Conservation (phyloP, 2,797 vertebrate species). For the Parauchenoglanis punctatus region DNA sequence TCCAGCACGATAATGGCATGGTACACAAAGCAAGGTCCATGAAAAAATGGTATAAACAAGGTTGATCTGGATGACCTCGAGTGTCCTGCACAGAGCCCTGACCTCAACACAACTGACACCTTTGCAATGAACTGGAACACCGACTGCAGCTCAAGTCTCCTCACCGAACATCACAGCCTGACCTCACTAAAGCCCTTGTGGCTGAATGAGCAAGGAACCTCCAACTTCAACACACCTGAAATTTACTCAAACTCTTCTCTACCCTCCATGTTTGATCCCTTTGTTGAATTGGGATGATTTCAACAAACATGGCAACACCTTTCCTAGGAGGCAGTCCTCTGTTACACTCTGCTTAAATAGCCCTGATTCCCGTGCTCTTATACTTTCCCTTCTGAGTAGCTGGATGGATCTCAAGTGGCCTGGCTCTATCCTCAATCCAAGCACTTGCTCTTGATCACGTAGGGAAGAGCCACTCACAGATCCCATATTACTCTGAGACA, state of each 20-base stretch:
- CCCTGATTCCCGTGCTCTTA: neutral
- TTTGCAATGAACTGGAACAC: neutral
- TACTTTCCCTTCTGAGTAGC: neutral
- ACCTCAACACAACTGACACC: neutral
- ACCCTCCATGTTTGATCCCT: neutral
- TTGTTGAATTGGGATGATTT: constrained; percentile 13
- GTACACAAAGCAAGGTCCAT: neutral
- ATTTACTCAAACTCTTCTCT: constrained; percentile 51
- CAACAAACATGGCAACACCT: neutral
- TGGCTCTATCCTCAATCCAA: constrained; percentile 17
- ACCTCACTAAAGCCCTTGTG: neutral
- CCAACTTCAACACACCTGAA: constrained; percentile 9
- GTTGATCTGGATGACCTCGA: neutral
- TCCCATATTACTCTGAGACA: constrained; percentile 23
- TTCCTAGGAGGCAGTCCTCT: neutral
- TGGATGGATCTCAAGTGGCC: constrained; percentile 54
- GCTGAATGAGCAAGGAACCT: neutral
- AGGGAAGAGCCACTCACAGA: constrained; percentile 18
- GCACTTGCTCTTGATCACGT: constrained; percentile 31
- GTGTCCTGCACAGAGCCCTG: neutral
- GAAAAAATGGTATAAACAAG: neutral
- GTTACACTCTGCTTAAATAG: neutral
- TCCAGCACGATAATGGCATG: neutral
- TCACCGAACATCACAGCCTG: neutral
- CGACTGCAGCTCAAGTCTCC: neutral